phyloP scores from a whole-genome alignment of 1,140 invertebrate genomes.

The Neoseiulus cucumeris region DNA sequence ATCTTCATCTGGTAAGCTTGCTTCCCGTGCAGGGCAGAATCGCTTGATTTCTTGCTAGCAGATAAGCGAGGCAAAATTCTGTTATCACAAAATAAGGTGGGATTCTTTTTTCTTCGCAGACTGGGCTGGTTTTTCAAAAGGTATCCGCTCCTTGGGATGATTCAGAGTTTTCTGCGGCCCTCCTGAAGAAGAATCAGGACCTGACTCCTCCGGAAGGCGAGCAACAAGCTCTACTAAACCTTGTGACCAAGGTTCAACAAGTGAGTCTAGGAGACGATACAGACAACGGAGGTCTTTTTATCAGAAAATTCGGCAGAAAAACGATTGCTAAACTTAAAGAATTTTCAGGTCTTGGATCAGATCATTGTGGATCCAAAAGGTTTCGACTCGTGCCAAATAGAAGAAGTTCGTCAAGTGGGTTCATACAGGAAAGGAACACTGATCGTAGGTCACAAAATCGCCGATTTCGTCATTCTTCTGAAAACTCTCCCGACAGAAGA shows the following conservation, averaged over 20 bases:
- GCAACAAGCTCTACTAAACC: constrained; percentile 66
- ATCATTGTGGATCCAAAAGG: constrained; percentile 72
- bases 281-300: not conserved
- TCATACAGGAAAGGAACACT: constrained; percentile 97
- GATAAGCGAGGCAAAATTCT: not conserved
- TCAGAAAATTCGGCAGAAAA: not conserved
- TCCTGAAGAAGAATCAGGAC: constrained; percentile 73
- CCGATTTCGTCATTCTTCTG: constrained; percentile 91
- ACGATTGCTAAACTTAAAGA: not conserved
- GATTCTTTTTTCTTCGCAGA: not conserved
- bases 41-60: not conserved
- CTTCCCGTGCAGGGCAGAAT: not conserved
- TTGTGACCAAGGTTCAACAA: constrained; percentile 77
- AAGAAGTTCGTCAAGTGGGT: constrained; percentile 84
- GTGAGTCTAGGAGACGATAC: constrained; percentile 22
- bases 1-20: not conserved
- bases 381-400: constrained; percentile 89
- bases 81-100: not conserved
- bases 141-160: constrained; percentile 7
- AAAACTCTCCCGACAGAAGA: constrained; percentile 76
- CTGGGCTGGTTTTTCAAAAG: not conserved
- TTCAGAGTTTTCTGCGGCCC: constrained; percentile 31
- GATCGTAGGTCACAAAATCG: constrained; percentile 79
- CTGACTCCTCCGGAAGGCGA: constrained; percentile 69
- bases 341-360: constrained; percentile 64